Percentiles rank a stretch among this genome's conserved stretches.
phyloP scores from a whole-genome alignment of 64 coral and sea anemone genomes.

The Trachythela sp. region DNA sequence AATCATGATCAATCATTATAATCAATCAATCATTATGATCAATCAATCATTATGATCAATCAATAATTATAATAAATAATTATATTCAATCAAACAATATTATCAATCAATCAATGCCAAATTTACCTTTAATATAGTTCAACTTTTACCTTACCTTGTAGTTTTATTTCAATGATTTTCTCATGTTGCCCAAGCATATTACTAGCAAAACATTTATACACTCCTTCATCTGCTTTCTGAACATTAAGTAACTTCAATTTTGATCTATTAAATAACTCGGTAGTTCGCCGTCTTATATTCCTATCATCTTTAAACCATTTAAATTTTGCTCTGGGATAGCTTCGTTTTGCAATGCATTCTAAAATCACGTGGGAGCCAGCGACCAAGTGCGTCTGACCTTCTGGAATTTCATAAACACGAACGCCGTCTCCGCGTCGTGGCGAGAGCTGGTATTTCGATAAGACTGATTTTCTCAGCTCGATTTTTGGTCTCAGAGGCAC shows the following conservation, averaged over 20 bases:
- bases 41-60: no score
- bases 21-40: no score
- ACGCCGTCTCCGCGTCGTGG: neutral
- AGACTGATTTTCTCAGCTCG: neutral
- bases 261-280: neutral
- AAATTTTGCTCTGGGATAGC: neutral
- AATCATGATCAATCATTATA: no score
- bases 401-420: neutral
- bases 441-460: neutral
- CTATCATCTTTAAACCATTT: conserved; percentile 12
- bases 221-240: neutral
- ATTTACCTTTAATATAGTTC: neutral
- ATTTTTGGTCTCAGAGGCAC: neutral
- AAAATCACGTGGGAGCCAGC: neutral
- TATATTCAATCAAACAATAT: neutral
- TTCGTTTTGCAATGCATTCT: neutral
- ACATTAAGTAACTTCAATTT: neutral
- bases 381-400: neutral
- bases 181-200: conserved; percentile 7
- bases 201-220: conserved; percentile 5
- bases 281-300: neutral
- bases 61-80: no score
- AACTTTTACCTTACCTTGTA: neutral
- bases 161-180: neutral
- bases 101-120: neutral